Evolutionary conservation across 1,140 invertebrate species (phyloP), one percentile per base, ranked within the genome.

Genomic region (Dreissena polymorpha): DNA sequence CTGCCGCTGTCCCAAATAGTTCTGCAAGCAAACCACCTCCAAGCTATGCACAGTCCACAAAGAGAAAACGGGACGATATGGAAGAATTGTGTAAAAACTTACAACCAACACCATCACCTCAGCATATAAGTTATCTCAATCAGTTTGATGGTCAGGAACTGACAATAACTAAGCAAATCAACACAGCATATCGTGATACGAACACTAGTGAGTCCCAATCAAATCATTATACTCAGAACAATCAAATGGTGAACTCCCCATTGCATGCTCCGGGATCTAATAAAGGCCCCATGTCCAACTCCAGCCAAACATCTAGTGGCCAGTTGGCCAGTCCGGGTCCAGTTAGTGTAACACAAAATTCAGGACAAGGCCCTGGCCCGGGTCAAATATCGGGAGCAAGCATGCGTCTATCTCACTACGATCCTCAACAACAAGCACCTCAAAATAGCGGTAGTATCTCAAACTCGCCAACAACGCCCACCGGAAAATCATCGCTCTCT

Each of bases 111-210:
- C 98, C 97, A 83, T 98, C 97, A 76, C 97, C 98, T 49, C 97
- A 98, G 93, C 97, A 98, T 94, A 98, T 98, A 91, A 97, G 97
- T 88, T 98, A 98, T 94, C 95, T 98, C 83, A 98, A 97, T 94
- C 96, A 97, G 81, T 98, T 98, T 93, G 97, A 98, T 94, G 97
- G 97, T 67, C 97, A 99, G 94, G 98, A 99, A 94, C 93, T 98
- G 85, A 98, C 97, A 74, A 99, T 98, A 93, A 97, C 98, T 92
- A 98, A 98, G 93, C 97, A 98, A 93, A 96, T 97, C 21, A 99
- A 99, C 92, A 85, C 91, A 69, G 91, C 92, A 71, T 92, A 91
- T 89, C 91, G 90, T 84, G 92, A 92, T 78, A 85, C 87, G 25
- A 86, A 75, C 72, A 77, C 82, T 57, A 77, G 67, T 68, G 85